A percentile compares a stretch with the other conserved stretches of the same genome.
Evolutionary conservation across 2,113 vertebrate species (phyloP).

Genomic region (Fulica atra): DNA sequence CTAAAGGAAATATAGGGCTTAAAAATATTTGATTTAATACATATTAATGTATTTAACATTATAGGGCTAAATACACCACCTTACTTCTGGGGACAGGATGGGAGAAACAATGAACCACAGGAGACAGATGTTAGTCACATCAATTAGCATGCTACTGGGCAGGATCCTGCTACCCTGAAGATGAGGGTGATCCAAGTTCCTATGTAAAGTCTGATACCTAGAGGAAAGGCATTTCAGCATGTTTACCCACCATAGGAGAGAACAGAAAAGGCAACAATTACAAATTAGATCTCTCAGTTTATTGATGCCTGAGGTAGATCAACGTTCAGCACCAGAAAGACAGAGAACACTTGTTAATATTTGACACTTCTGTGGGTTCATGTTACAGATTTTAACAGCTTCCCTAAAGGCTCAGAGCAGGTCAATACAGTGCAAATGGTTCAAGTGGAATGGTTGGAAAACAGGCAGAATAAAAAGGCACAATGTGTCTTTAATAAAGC

Average conservation of each 20-base stretch:
- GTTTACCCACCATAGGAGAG: neutral
- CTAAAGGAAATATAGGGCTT: neutral
- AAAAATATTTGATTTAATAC: neutral
- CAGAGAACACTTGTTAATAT: constrained; percentile 14
- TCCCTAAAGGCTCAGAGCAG: neutral
- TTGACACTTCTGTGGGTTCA: neutral
- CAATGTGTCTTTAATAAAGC: neutral
- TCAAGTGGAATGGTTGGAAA: neutral
- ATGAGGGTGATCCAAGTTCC: neutral
- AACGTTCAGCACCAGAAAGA: neutral
- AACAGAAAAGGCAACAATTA: constrained; percentile 1
- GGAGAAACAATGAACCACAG: neutral
- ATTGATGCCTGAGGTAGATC: neutral
- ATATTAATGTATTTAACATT: neutral
- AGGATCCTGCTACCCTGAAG: neutral
- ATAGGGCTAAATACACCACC: neutral
- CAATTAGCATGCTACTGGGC: neutral
- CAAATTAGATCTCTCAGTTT: neutral
- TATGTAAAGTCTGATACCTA: neutral
- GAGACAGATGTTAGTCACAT: neutral
- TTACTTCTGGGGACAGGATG: neutral
- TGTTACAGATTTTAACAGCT: neutral
- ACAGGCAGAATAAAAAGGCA: neutral
- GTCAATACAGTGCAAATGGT: neutral
- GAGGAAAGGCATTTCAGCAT: neutral